These are phyloP conservation scores for Parambassis ranga DNA, from an alignment of 2,797 vertebrate genomes.

Conservation along the genomic window DNA sequence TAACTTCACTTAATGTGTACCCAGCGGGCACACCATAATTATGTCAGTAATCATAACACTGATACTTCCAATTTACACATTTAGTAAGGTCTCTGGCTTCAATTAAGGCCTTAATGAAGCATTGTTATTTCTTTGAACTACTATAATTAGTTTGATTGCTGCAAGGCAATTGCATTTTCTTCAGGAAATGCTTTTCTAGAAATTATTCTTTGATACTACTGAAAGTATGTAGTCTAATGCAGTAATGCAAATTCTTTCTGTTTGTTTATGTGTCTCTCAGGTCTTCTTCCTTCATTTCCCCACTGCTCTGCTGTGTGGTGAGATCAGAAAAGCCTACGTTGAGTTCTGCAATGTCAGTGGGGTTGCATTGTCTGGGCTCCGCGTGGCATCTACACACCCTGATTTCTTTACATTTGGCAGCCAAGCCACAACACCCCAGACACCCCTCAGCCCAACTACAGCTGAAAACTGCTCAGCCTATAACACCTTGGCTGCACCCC, in stretches of 20 bases:
- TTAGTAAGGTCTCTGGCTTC: too few relatives aligned
- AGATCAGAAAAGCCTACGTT: constrained; percentile 94
- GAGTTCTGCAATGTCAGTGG: constrained; percentile 95
- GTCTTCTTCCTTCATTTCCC: constrained; percentile 98
- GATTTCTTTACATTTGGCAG: constrained; percentile 96
- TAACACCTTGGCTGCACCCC: constrained; percentile 85
- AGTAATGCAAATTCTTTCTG: background rate
- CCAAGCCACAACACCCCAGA: constrained; percentile 77
- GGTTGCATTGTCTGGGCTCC: constrained; percentile 87
- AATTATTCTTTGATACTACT: too few relatives aligned
- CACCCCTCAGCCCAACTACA: constrained; percentile 86
- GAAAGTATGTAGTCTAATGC: background rate
- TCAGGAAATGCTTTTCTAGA: too few relatives aligned
- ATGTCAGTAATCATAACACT: too few relatives aligned
- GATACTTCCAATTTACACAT: too few relatives aligned
- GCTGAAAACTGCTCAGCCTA: constrained; percentile 94
- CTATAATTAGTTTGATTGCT: too few relatives aligned
- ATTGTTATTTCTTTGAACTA: too few relatives aligned
- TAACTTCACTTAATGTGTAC: too few relatives aligned
- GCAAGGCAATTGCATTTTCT: too few relatives aligned
- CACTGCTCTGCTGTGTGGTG: constrained; percentile 94
- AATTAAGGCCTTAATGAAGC: too few relatives aligned
- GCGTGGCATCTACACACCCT: constrained; percentile 91
- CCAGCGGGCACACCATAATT: too few relatives aligned
- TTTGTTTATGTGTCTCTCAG: constrained; percentile 63